Evolutionary conservation across 2,888 invertebrate species (phyloP), one percentile per base, ranked within the genome.

Genomic region (Melanostoma mellinum): DNA sequence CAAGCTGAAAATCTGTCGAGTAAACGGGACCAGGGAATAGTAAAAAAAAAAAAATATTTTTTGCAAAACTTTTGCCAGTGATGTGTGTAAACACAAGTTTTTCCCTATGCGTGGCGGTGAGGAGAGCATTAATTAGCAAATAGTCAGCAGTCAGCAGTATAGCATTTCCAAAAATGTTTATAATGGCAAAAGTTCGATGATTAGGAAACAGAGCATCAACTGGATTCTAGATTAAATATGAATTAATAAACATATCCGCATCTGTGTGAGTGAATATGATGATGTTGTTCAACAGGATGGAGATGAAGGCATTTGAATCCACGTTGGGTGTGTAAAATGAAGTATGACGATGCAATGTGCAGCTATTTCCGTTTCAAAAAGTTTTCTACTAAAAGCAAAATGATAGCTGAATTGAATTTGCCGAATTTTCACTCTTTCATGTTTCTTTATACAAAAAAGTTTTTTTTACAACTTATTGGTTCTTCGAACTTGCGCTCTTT

Each of bases 91-190:
- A 77, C 63, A 73, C 56, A 60, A 65, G 55, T 68, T 74, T 78
- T 60, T 50, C 20, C 42, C 42, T 32, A 42, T 58, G 44, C 20
- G 35, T 36, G 52, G 32, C 3, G 6, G 20, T 10, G 68, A 8
- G 52, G 30, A 58, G 52, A 36, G 53, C 52, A 61, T 82, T 82
- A 77, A 82, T 82, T 82, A 82, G 77, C 77, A 82, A 82, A 82
- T 77, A 82, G 77, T 82, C 73, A 81, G 81, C 73, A 81, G 81
- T 71, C 71, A 63, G 71, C 82, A 74, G 82, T 60, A 46, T 56
- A 61, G 73, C 50, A 67, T 53, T 75, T 38, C 58, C 73, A 56
- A 77, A 77, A 69, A 60, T 72, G 71, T 72, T 40, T 48, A 44
- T 60, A 69, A 67, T 69, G 65, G 67, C 36, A 50, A 60, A 72